Percentiles rank a stretch among this genome's conserved stretches.
phyloP scores from a whole-genome alignment of 2,113 vertebrate species.

The Onychorhynchus coronatus region DNA sequence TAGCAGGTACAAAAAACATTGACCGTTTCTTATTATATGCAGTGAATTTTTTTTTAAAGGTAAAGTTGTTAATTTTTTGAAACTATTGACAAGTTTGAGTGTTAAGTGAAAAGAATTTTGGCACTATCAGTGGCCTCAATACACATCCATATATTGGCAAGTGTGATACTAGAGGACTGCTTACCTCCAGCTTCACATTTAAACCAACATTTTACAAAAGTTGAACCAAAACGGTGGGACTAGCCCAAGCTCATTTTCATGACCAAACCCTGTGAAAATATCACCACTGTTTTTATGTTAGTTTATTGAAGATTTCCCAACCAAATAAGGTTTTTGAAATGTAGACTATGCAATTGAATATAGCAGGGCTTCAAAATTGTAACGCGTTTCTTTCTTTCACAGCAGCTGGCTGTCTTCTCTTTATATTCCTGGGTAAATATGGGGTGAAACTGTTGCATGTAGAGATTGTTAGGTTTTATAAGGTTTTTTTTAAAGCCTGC shows the following conservation, averaged over 20 bases:
- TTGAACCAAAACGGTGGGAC: neutral
- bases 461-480: neutral
- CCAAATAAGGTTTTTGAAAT: neutral
- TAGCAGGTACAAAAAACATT: neutral
- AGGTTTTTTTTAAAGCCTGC: neutral
- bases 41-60: neutral
- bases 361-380: neutral
- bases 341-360: neutral
- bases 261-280: neutral
- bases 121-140: neutral
- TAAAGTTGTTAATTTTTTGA: neutral
- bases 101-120: neutral
- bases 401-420: neutral
- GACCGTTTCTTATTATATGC: neutral
- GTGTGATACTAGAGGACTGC: neutral
- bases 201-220: neutral
- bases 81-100: neutral
- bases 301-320: neutral
- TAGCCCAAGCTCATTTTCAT: neutral
- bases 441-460: neutral
- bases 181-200: neutral
- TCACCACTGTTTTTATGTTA: neutral
- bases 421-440: neutral
- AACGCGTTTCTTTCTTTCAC: neutral
- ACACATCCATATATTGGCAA: neutral